Conservation (phyloP, 2,888 invertebrate genomes). For the Linhomoeus sp. region DNA sequence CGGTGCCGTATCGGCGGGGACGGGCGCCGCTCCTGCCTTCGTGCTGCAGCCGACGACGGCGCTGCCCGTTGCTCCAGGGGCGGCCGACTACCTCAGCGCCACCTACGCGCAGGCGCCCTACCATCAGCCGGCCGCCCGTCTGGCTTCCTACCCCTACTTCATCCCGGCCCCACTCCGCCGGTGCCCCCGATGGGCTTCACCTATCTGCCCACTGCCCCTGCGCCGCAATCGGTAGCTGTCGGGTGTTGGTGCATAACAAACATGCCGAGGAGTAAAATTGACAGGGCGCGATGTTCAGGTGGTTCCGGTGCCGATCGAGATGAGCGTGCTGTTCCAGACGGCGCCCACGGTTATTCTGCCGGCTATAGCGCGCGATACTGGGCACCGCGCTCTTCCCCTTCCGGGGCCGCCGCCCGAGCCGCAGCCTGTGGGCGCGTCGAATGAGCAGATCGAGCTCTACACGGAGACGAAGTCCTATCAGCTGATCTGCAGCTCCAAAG, state of each 20-base stretch:
- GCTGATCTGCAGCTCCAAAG: conserved; percentile 1
- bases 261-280: too few species aligned
- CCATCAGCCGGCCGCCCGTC: not conserved
- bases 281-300: too few species aligned
- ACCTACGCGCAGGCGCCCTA: not conserved
- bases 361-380: too few species aligned
- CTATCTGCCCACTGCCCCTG: too few species aligned
- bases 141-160: not conserved
- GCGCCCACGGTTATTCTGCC: not conserved
- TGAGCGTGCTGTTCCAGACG: too few species aligned
- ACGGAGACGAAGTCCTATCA: conserved; percentile 6
- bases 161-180: not conserved
- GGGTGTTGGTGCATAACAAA: too few species aligned
- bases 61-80: not conserved
- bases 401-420: too few species aligned
- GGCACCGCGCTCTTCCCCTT: too few species aligned
- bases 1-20: not conserved
- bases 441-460: conserved; percentile 8
- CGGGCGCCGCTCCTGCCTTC: not conserved
- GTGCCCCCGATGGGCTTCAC: not conserved
- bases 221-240: too few species aligned
- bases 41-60: too few species aligned
- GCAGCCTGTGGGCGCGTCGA: conserved; percentile 10
- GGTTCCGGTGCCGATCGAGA: not conserved
- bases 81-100: not conserved